These are phyloP conservation scores for Dendrolimus kikuchii DNA, from an alignment of 1,140 invertebrate genomes.

Conservation along the genomic window DNA sequence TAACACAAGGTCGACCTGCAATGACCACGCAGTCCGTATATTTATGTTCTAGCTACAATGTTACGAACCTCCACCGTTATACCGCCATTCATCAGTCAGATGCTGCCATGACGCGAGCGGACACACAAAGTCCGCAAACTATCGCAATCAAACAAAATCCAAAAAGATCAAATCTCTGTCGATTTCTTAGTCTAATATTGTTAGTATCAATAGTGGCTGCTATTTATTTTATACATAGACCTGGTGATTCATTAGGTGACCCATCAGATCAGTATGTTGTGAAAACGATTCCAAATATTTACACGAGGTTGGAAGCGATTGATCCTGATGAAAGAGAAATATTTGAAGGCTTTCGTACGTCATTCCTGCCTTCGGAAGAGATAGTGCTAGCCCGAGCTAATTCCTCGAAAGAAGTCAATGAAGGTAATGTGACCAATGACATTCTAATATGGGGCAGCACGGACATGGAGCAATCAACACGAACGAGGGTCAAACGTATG, in stretches of 20 bases:
- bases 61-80: constrained; percentile 38
- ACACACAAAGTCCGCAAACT: constrained; percentile 36
- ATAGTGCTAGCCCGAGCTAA: constrained; percentile 29
- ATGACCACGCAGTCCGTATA: constrained; percentile 5
- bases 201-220: constrained; percentile 22
- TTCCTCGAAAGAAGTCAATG: constrained; percentile 22
- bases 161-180: constrained; percentile 41
- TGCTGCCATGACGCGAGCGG: constrained; percentile 55
- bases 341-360: constrained; percentile 57
- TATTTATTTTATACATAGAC: constrained; percentile 36
- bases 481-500: constrained; percentile 43
- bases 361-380: constrained; percentile 53
- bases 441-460: constrained; percentile 32
- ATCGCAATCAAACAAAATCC: constrained; percentile 31
- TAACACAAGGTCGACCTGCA: constrained; percentile 12
- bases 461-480: constrained; percentile 15
- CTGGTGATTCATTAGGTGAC: constrained; percentile 39
- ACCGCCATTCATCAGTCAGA: constrained; percentile 33
- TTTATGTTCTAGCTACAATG: constrained; percentile 28
- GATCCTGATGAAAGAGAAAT: constrained; percentile 60
- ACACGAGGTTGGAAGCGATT: constrained; percentile 41
- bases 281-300: constrained; percentile 47
- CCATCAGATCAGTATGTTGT: constrained; percentile 45
- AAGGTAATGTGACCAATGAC: constrained; percentile 38
- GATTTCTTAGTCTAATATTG: constrained; percentile 30